Percentiles rank a stretch among this genome's conserved stretches.
Evolutionary conservation across 2,888 invertebrate species (phyloP).

Genomic region (Drosophila planitibia): DNA sequence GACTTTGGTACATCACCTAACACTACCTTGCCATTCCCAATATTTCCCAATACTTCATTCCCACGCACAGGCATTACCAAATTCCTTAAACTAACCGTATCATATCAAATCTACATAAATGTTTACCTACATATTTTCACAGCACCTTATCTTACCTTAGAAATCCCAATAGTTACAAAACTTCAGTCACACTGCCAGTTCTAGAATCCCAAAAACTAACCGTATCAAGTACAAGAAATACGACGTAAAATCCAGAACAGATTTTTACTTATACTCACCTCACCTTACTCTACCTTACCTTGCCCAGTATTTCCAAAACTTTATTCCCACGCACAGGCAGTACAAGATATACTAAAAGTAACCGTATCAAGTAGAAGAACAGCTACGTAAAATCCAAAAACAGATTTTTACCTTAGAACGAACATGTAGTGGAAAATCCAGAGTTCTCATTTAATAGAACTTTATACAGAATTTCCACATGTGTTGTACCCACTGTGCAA

Average conservation of each 20-base stretch:
- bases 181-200: conserved; percentile 14
- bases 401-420: conserved; percentile 10
- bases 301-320: conserved; percentile 8
- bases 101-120: conserved; percentile 50
- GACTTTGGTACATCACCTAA: conserved; percentile 20
- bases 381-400: conserved; percentile 52
- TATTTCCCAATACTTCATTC: conserved; percentile 23
- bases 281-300: conserved; percentile 30
- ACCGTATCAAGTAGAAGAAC: conserved; percentile 46
- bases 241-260: conserved; percentile 43
- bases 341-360: conserved; percentile 3
- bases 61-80: conserved; percentile 29
- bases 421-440: conserved; percentile 62
- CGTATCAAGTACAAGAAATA: conserved; percentile 42
- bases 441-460: conserved; percentile 36
- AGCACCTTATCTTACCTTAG: conserved; percentile 30
- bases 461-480: conserved; percentile 35
- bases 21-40: conserved; percentile 14
- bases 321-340: conserved; percentile 36
- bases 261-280: conserved; percentile 10
- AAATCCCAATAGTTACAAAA: conserved; percentile 7
- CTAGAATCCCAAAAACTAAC: conserved; percentile 10
- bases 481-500: conserved; percentile 79
- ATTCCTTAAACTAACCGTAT: conserved; percentile 15
- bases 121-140: conserved; percentile 14